Evolutionary conservation across 2,888 invertebrate species (phyloP).

Genomic region (Calameuta idolon): DNA sequence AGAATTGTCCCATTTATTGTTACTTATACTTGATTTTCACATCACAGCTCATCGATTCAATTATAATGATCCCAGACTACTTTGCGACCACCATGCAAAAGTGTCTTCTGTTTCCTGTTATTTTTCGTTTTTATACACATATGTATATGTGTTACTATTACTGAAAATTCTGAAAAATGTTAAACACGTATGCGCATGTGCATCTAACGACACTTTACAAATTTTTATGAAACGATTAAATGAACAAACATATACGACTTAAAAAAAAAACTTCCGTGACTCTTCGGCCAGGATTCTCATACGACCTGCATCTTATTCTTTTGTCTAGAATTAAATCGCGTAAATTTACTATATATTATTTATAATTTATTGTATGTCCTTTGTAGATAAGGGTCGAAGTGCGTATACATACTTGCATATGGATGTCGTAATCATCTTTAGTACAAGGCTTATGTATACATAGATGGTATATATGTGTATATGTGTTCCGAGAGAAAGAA

Average conservation of each 20-base stretch:
- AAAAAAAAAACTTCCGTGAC: not conserved
- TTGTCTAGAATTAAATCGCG: constrained; percentile 33
- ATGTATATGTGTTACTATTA: too few relatives aligned
- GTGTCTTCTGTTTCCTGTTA: too few relatives aligned
- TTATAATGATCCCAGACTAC: too few relatives aligned
- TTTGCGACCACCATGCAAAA: too few relatives aligned
- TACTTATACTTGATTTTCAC: too few relatives aligned
- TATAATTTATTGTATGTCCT: constrained; percentile 27
- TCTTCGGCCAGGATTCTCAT: not conserved
- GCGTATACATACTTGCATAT: not conserved
- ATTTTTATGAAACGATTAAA: not conserved
- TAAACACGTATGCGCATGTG: not conserved
- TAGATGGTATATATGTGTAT: not conserved
- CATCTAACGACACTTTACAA: too few relatives aligned
- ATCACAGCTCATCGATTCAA: too few relatives aligned
- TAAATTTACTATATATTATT: constrained; percentile 18
- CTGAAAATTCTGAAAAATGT: too few relatives aligned
- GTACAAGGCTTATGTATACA: not conserved
- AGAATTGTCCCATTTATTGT: too few relatives aligned
- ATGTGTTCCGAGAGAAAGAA: not conserved
- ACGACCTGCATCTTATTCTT: constrained; percentile 1
- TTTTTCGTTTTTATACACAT: too few relatives aligned
- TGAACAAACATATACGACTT: not conserved
- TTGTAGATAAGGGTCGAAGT: constrained; percentile 5
- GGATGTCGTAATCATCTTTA: not conserved